phyloP scores from a whole-genome alignment of 2,113 vertebrate species.

The Anolis carolinensis region DNA sequence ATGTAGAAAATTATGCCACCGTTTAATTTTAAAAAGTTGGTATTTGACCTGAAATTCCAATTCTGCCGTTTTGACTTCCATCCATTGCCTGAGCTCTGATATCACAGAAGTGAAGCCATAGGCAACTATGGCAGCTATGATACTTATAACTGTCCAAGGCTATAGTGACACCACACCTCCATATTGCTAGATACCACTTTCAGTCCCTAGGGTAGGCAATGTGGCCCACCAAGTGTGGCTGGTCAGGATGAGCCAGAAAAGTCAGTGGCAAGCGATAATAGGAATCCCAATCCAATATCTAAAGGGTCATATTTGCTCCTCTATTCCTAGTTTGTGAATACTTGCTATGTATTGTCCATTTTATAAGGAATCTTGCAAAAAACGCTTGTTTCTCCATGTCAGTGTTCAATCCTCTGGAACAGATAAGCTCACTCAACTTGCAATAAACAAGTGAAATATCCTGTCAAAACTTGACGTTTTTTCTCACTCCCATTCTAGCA shows the following conservation, averaged over 20 bases:
- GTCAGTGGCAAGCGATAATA: neutral
- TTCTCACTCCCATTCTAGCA: neutral
- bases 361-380: neutral
- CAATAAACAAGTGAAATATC: slow-evolving; percentile 5
- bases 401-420: neutral
- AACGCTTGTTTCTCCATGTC: neutral
- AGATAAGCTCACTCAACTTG: neutral
- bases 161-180: neutral
- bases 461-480: neutral
- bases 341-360: neutral
- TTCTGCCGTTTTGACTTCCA: neutral
- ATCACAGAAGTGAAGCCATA: neutral
- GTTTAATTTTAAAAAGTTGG: neutral
- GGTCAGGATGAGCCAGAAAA: neutral
- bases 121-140: neutral
- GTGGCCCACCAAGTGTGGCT: neutral
- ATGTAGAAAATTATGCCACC: neutral
- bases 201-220: neutral
- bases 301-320: neutral
- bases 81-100: too few relatives aligned
- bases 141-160: neutral
- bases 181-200: neutral
- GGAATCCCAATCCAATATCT: neutral
- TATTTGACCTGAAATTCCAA: neutral
- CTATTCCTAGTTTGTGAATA: neutral